Evolutionary conservation across 2,797 vertebrate species (phyloP), one percentile per base, ranked within the genome.

Genomic region (Peromyscus nudipes): DNA sequence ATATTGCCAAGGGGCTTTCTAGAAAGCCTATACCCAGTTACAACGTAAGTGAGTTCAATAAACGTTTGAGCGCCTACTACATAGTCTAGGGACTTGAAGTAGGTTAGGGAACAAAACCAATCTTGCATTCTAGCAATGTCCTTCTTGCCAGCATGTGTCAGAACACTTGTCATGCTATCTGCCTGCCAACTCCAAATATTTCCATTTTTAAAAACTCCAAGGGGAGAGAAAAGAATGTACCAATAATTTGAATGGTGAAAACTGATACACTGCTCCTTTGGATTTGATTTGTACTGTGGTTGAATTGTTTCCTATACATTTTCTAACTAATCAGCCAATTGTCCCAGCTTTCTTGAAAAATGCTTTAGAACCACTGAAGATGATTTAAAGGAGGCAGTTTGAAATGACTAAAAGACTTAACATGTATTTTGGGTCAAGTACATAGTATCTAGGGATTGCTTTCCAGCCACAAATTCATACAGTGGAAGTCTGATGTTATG

Each of bases 281-380:
- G 60, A 71, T 88, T 89, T 95, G 65, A 92, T 91, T 92, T 62
- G 57, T 67, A 89, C 23, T 71, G 57, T 95, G 34, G 57, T 60
- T 90, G n/a, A 90, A 96, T 90, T 95, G 16, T 91, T 92, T 96
- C 57, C 64, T 57, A 94, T 75, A 86, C 77, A 77, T 85, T 92
- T 94, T 71, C 37, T 73, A 94, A 85, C n/a, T 92, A 95, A 95
- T 92, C 81, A 82, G 6, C 7, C 82, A 91, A 65, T 76, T 92
- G 69, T 89, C 64, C 71, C 65, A 64, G 89, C 93, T 90, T 90
- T 95, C 75, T 75, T 86, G 71, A 92, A 92, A 90, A 76, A 12
- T 40, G 80, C 82, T 92, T 84, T 52, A 69, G 91, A 94, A 88
- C 25, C 14, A 88, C 62, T 82, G 34, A 69, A 96, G 77, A 94